phyloP scores from a whole-genome alignment of 2,888 invertebrate species.

The Trachelus iudaicus region DNA sequence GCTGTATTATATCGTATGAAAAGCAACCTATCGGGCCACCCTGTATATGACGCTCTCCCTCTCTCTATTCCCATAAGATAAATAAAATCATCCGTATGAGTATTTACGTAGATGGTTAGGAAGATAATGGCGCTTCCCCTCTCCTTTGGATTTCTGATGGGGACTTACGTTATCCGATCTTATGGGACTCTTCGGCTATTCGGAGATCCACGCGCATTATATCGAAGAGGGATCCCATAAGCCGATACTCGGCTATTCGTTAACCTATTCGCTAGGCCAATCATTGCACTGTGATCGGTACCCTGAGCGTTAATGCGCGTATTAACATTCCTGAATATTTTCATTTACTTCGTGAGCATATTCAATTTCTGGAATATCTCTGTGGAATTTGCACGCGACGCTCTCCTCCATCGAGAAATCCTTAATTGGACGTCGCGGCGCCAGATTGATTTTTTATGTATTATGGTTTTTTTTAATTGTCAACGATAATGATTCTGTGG shows the following conservation, averaged over 20 bases:
- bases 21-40: slow-evolving; percentile 3
- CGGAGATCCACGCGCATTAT: slow-evolving; percentile 17
- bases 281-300: not conserved
- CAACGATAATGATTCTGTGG: not conserved
- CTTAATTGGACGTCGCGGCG: not conserved
- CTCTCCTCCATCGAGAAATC: not conserved
- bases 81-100: slow-evolving; percentile 51
- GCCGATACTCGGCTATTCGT: not conserved
- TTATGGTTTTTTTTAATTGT: not conserved
- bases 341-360: not conserved
- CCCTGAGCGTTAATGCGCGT: not conserved
- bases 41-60: not conserved
- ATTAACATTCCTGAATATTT: not conserved
- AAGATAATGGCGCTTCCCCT: slow-evolving; percentile 37
- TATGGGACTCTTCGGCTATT: slow-evolving; percentile 37
- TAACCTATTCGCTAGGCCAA: not conserved
- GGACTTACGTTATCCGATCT: slow-evolving; percentile 45
- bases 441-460: not conserved
- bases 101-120: slow-evolving; percentile 44
- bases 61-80: slow-evolving; percentile 28
- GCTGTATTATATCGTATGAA: not conserved
- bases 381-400: not conserved
- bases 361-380: not conserved
- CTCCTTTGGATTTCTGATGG: slow-evolving; percentile 36
- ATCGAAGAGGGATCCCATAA: not conserved